Conservation (phyloP, 2,888 invertebrate genomes). For the Hermodice carunculata region DNA sequence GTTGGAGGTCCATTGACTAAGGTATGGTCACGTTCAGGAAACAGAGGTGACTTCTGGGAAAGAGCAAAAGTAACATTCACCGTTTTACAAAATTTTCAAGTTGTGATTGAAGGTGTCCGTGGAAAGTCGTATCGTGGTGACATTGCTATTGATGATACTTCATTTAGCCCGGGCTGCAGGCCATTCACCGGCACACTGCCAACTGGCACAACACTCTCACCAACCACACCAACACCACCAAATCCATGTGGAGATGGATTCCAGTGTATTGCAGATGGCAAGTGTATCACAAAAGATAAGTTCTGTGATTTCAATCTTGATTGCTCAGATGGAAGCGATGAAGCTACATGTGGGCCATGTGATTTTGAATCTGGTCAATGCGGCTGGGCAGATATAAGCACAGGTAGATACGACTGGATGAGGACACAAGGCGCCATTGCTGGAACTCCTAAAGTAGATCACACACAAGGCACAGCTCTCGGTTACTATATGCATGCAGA, state of each 20-base stretch:
- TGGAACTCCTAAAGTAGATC: constrained; percentile 12
- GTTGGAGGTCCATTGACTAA: background rate
- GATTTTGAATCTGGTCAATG: too few relatives aligned
- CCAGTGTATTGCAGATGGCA: background rate
- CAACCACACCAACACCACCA: background rate
- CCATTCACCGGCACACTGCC: background rate
- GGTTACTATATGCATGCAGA: constrained; percentile 53
- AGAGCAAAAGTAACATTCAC: background rate
- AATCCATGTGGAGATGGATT: background rate
- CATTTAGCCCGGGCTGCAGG: constrained; percentile 34
- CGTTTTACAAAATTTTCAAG: constrained; percentile 26
- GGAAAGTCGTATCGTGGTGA: constrained; percentile 56
- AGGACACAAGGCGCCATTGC: too few relatives aligned
- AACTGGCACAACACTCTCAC: background rate
- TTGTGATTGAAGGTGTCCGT: constrained; percentile 56
- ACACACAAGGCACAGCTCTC: constrained; percentile 9
- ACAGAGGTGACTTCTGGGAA: background rate
- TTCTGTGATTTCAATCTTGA: constrained; percentile 58
- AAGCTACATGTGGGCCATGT: constrained; percentile 59
- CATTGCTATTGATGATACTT: constrained; percentile 57
- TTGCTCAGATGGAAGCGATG: constrained; percentile 59
- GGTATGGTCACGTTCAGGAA: background rate
- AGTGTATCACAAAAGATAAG: background rate
- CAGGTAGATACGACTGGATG: too few relatives aligned
- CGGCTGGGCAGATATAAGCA: constrained; percentile 47